Conservation (phyloP, 2,888 invertebrate species). For the Leucozona laternaria region DNA sequence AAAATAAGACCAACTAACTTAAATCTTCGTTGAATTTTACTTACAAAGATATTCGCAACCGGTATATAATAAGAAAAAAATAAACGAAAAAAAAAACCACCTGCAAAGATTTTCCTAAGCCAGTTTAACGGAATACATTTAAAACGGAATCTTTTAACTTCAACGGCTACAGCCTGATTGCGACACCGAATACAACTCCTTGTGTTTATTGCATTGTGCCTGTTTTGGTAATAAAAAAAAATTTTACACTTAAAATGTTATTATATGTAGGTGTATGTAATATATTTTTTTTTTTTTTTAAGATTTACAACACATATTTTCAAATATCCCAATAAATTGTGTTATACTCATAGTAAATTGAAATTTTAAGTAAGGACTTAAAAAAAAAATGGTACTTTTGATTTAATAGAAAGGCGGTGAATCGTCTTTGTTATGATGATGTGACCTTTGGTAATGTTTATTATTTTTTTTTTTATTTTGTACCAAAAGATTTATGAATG, state of each 20-base stretch:
- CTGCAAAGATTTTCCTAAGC: conserved; percentile 34
- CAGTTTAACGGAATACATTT: conserved; percentile 74
- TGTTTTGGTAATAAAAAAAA: conserved; percentile 80
- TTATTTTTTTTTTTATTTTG: not conserved
- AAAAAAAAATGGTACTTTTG: not conserved
- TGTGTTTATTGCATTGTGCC: conserved; percentile 83
- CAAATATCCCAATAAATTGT: not conserved
- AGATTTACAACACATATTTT: not conserved
- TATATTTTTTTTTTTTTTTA: conserved; percentile 2
- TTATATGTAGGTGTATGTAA: no score
- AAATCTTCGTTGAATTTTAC: not conserved
- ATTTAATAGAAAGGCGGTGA: not conserved
- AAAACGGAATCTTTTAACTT: conserved; percentile 75
- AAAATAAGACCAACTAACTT: not conserved
- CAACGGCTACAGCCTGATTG: conserved; percentile 76
- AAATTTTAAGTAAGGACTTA: not conserved
- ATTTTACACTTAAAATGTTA: conserved; percentile 16
- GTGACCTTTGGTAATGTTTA: not conserved
- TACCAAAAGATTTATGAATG: not conserved
- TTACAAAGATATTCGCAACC: not conserved
- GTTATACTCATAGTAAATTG: not conserved
- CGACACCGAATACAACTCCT: conserved; percentile 77
- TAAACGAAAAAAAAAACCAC: not conserved
- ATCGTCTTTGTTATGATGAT: not conserved
- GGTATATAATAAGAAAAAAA: conserved; percentile 4